Evolutionary conservation across 2,888 invertebrate species (phyloP).

Genomic region (Embidobia sp.): DNA sequence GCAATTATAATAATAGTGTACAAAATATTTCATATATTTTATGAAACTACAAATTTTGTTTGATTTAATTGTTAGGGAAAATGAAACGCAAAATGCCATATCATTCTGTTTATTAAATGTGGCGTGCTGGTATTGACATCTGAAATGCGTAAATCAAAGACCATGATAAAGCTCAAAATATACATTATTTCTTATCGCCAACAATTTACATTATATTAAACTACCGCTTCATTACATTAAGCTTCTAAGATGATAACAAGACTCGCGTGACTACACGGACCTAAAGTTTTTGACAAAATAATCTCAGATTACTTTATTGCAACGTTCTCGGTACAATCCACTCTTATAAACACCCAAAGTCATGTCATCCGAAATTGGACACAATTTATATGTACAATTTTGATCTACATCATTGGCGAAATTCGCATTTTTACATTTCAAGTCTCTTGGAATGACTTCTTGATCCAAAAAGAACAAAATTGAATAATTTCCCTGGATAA

Average conservation of each 20-base stretch:
- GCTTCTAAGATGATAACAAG: constrained; percentile 35
- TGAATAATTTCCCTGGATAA: too few relatives aligned
- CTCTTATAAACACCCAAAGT: constrained; percentile 46
- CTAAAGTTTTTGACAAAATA: constrained; percentile 34
- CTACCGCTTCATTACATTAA: constrained; percentile 45
- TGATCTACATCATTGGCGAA: constrained; percentile 37
- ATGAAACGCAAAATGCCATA: constrained; percentile 19
- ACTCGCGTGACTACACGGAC: constrained; percentile 30
- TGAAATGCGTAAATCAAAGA: constrained; percentile 34
- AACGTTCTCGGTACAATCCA: constrained; percentile 23
- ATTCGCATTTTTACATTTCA: constrained; percentile 15
- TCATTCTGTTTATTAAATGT: constrained; percentile 58
- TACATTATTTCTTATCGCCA: constrained; percentile 30
- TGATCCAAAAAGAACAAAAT: neutral
- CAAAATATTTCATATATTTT: too few relatives aligned
- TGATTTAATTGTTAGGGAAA: neutral
- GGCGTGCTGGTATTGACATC: constrained; percentile 52
- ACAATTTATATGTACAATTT: constrained; percentile 52
- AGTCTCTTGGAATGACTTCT: neutral
- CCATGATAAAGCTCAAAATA: constrained; percentile 52
- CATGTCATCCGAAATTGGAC: constrained; percentile 23
- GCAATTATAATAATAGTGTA: too few relatives aligned
- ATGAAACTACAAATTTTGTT: neutral
- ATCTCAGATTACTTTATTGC: constrained; percentile 22
- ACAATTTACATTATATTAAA: constrained; percentile 33